phyloP scores from a whole-genome alignment of 2,113 vertebrate genomes.

The Cervus canadensis region DNA sequence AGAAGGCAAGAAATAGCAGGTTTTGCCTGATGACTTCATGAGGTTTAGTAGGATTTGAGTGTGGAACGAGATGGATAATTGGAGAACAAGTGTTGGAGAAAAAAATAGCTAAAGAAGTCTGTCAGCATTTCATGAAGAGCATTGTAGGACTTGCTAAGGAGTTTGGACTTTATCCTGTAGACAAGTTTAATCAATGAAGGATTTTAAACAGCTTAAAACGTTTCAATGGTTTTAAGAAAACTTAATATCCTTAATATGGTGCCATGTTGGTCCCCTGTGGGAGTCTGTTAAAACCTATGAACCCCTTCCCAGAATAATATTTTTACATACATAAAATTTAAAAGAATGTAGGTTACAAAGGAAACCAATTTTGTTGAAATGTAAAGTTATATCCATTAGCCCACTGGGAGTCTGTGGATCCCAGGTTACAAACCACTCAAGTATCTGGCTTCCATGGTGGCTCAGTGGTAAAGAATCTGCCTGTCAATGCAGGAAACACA shows the following conservation, averaged over 20 bases:
- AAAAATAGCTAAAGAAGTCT: not conserved
- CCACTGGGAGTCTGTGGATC: not conserved
- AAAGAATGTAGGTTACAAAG: not conserved
- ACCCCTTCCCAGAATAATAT: not conserved
- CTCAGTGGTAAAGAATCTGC: not conserved
- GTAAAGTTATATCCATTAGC: not conserved
- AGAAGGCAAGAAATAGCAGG: not conserved
- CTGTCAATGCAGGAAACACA: not conserved
- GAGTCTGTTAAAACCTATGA: not conserved
- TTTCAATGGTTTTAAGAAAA: not conserved
- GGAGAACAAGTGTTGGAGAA: not conserved
- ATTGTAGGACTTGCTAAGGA: not conserved
- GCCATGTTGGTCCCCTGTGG: not conserved
- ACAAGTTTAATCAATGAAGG: not conserved
- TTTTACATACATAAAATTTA: not conserved
- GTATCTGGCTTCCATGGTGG: not conserved
- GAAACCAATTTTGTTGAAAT: not conserved
- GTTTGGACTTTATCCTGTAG: not conserved
- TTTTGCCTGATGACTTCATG: not conserved
- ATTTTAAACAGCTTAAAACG: constrained; percentile 11
- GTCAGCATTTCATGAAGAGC: not conserved
- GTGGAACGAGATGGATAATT: not conserved
- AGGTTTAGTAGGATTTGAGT: not conserved
- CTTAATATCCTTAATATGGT: not conserved
- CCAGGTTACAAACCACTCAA: not conserved